Evolutionary conservation across 2,113 vertebrate genomes (phyloP).

Genomic region (Fregetta grallaria): DNA sequence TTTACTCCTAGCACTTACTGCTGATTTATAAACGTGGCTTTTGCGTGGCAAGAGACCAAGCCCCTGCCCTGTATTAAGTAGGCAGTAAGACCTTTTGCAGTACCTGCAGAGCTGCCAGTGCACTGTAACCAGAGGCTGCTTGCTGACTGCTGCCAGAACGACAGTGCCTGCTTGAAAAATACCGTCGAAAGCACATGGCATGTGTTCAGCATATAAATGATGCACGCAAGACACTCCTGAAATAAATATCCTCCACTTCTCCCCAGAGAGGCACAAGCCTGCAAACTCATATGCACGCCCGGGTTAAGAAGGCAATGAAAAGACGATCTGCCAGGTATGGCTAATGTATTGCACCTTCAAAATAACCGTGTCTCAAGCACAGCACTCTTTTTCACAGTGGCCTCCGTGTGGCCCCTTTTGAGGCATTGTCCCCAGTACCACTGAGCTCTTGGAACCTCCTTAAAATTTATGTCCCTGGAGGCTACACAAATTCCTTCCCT

Average conservation of each 20-base stretch:
- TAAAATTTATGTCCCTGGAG: not conserved
- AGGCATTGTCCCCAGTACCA: not conserved
- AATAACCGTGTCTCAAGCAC: not conserved
- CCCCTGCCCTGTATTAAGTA: not conserved
- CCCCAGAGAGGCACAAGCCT: not conserved
- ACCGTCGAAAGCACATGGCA: not conserved
- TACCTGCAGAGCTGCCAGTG: conserved; percentile 43
- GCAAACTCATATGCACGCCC: not conserved
- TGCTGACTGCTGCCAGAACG: not conserved
- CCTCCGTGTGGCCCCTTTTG: not conserved
- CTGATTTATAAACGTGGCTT: conserved; percentile 26
- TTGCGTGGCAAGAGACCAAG: not conserved
- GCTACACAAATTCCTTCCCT: not conserved
- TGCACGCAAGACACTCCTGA: conserved; percentile 10
- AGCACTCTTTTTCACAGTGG: not conserved
- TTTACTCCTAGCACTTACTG: not conserved
- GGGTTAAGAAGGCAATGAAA: not conserved
- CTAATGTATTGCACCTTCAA: not conserved
- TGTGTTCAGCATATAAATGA: conserved; percentile 56
- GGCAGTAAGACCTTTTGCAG: conserved; percentile 28
- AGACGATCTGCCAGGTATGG: not conserved
- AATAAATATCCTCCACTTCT: conserved; percentile 42
- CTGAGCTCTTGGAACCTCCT: not conserved
- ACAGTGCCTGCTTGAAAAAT: conserved; percentile 53
- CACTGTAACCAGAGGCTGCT: conserved; percentile 41